Evolutionary conservation across 2,797 vertebrate genomes (phyloP), one percentile per base, ranked within the genome.

Genomic region (Mus spretus): DNA sequence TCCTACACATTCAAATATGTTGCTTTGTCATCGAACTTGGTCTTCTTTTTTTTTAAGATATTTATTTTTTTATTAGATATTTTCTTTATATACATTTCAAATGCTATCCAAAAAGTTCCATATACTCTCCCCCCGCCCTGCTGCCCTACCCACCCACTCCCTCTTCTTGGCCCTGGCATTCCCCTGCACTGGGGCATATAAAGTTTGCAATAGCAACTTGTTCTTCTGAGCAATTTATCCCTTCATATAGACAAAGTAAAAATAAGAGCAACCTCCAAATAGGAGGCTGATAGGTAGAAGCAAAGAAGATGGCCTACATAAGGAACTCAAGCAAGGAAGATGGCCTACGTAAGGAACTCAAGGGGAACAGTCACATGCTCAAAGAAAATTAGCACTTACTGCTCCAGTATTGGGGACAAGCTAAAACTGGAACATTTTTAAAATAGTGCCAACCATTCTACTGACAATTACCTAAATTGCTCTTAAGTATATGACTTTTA

Each of bases 401-500:
- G 14, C 93, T 37, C 47, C 24, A 44, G 89, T 92, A 70, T 34
- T 77, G 77, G 96, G 90, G 81, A 86, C 34, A 88, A 50, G 6
- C 44, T 31, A 2, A 93, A 96, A 87, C 13, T 31, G 50, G 86
- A 78, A 57, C 11, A 90, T 0, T 75, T 67, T 94, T 80, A n/a
- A 87, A 83, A 90, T 31, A 72, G 40, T 83, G 87, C n/a, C 87
- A 90, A 84, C 44, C 5, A 44, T 72, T 89, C 70, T 74, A 40
- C 80, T 92, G 79, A 91, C 74, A 96, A 91, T 79, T 67, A 88
- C 72, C 84, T 94, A 94, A 97, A 91, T 72, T 91, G 70, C 78
- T 89, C 90, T 19, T 6, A 26, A 89, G 79, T 94, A 94, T 94
- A 93, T 98, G 83, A 63, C 89, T 97, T 94, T 93, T 90, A 93